Conservation (phyloP, 2,888 invertebrate genomes). For the Parnassius apollo region DNA sequence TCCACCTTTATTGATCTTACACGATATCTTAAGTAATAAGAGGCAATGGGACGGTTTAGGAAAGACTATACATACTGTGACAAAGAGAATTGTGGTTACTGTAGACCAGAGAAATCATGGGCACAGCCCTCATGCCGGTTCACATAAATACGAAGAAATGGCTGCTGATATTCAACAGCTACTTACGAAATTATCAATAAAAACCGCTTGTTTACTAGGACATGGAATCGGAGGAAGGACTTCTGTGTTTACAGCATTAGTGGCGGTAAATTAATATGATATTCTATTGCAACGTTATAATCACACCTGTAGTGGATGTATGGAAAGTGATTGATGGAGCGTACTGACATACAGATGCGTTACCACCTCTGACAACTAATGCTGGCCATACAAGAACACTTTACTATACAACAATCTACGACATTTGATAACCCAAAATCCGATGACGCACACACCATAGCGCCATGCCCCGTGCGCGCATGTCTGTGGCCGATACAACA, state of each 20-base stretch:
- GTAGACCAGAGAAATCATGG: constrained; percentile 98
- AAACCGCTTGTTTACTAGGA: constrained; percentile 86
- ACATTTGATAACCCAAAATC: too few species aligned
- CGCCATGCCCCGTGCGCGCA: too few species aligned
- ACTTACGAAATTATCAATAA: constrained; percentile 80
- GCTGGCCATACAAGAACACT: too few species aligned
- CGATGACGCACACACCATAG: too few species aligned
- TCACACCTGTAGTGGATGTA: too few species aligned
- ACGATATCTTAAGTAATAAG: constrained; percentile 93
- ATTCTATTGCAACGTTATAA: too few species aligned
- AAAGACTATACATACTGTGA: constrained; percentile 84
- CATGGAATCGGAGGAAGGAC: constrained; percentile 96
- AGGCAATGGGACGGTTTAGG: constrained; percentile 92
- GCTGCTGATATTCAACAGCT: constrained; percentile 86
- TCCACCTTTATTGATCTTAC: constrained; percentile 81
- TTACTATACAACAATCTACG: too few species aligned
- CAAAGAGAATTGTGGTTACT: constrained; percentile 87
- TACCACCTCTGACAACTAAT: too few species aligned
- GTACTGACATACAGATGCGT: too few species aligned
- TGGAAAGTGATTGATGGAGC: too few species aligned
- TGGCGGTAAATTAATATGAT: constrained; percentile 68
- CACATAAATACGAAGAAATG: constrained; percentile 88
- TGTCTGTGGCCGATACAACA: too few species aligned
- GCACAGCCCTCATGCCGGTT: constrained; percentile 88
- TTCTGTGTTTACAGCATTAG: constrained; percentile 90